Base-by-base conservation (phyloP, 2,797 vertebrate genomes). In the Eurystomus glaucurus region DNA sequence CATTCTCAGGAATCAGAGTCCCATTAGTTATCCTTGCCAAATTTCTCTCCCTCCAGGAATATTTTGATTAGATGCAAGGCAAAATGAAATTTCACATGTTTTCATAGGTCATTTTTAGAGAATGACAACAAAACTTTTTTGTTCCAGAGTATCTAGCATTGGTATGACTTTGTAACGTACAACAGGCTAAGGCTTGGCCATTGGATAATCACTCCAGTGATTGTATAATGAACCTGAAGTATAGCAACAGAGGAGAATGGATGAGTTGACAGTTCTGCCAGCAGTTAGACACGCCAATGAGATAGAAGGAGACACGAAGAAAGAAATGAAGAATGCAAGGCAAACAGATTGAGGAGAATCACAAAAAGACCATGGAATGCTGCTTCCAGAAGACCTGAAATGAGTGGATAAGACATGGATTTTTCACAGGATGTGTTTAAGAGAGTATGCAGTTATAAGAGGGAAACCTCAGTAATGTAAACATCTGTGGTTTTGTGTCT, bases 401-500 rank as follows among this genome's bases (percentile, higher is more conserved):
- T 64, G 46, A 85, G 87, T 45, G 74, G 35, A 35, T 58, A 86
- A 90, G 46, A 82, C 6, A 29, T 7, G 18, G 43, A 57, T 87
- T 91, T 89, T 95, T 89, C 78, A 79, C 0, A 0, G 74, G 35
- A 76, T 10, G 1, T 90, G 51, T 76, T 92, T 74, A 77, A 80
- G 8, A 85, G 41, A 79, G 6, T 62, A 74, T 74, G 46, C 46
- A 93, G 71, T 83, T 85, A 90, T 90, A 91, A 94, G 45, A 90
- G 41, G 68, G 57, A 94, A 96, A 96, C 93, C 79, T 96, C 79
- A 41, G 79, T 81, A 93, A 81, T 55, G 95, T 21, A 95, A 96
- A 93, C 52, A 95, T 96, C 61, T 78, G 71, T 93, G 88, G 92
- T 84, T 95, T 94, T 95, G 69, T 95, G 90, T 89, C 88, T 91